Conservation (phyloP, 1,140 invertebrate genomes). For the Drosophila arawakana region DNA sequence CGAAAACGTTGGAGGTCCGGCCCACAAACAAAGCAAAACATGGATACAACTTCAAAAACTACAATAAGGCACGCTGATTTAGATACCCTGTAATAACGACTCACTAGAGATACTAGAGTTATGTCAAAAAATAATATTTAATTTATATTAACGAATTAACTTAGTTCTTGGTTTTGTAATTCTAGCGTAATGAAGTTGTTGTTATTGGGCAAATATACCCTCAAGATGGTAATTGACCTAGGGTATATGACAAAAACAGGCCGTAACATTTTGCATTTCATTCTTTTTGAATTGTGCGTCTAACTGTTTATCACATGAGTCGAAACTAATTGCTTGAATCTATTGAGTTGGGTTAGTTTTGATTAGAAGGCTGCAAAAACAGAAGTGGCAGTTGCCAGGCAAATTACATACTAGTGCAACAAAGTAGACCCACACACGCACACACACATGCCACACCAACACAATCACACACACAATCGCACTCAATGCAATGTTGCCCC, state of each 20-base stretch:
- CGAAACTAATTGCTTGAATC: slow-evolving; percentile 59
- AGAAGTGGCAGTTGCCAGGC: slow-evolving; percentile 26
- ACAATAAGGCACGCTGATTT: neutral
- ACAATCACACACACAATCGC: neutral
- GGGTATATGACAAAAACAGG: slow-evolving; percentile 24
- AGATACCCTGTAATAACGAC: neutral
- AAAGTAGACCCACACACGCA: slow-evolving; percentile 9
- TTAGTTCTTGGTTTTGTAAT: too few species aligned
- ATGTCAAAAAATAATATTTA: too few species aligned
- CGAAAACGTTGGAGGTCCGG: slow-evolving; percentile 74
- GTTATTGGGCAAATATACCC: neutral
- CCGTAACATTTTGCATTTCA: slow-evolving; percentile 46
- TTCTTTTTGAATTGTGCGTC: slow-evolving; percentile 37
- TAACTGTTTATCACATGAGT: slow-evolving; percentile 75
- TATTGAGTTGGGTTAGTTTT: slow-evolving; percentile 65
- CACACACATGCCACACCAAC: neutral
- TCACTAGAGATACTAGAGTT: too few species aligned
- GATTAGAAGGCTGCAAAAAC: slow-evolving; percentile 49
- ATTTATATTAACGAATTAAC: too few species aligned
- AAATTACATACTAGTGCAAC: slow-evolving; percentile 30
- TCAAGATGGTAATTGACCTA: neutral
- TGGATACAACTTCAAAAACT: slow-evolving; percentile 23
- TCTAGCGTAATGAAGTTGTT: neutral
- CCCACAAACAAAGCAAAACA: slow-evolving; percentile 54
- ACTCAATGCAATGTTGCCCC: slow-evolving; percentile 22